These are phyloP conservation scores for Amazona vittata DNA, from an alignment of 2,113 vertebrate genomes.

Conservation along the genomic window DNA sequence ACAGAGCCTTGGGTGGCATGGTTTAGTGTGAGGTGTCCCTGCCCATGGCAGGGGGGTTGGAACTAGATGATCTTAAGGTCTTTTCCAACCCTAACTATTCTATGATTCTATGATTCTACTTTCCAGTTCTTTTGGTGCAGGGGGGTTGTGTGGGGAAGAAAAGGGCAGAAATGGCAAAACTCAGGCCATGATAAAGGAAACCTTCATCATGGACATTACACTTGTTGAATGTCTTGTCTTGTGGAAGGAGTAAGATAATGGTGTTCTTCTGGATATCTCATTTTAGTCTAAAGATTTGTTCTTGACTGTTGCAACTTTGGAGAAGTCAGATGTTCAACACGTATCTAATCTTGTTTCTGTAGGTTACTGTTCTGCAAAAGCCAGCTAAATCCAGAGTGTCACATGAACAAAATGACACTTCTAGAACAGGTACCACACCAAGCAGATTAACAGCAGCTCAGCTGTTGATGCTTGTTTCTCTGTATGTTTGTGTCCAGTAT, in stretches of 20 bases:
- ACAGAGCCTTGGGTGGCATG: too few relatives aligned
- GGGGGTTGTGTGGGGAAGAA: not conserved
- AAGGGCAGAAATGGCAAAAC: not conserved
- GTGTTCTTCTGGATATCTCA: not conserved
- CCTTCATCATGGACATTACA: not conserved
- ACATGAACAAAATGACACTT: slow-evolving; percentile 24
- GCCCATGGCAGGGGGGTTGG: too few relatives aligned
- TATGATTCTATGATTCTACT: not conserved
- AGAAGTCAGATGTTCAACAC: not conserved
- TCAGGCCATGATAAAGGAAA: not conserved
- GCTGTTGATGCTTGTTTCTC: not conserved
- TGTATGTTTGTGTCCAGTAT: not conserved
- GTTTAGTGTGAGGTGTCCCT: too few relatives aligned
- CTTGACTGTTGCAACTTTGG: not conserved
- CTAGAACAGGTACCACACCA: slow-evolving; percentile 61
- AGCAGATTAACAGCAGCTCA: not conserved
- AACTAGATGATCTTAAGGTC: too few relatives aligned
- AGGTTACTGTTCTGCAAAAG: slow-evolving; percentile 87
- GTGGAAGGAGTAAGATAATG: not conserved
- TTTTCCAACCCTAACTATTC: too few relatives aligned
- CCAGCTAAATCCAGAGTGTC: slow-evolving; percentile 50
- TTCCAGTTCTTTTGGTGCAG: not conserved
- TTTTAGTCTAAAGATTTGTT: not conserved
- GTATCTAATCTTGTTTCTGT: slow-evolving; percentile 16
- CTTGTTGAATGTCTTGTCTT: not conserved